Conservation (phyloP, 2,888 invertebrate species). For the Ecdyonurus torrentis region DNA sequence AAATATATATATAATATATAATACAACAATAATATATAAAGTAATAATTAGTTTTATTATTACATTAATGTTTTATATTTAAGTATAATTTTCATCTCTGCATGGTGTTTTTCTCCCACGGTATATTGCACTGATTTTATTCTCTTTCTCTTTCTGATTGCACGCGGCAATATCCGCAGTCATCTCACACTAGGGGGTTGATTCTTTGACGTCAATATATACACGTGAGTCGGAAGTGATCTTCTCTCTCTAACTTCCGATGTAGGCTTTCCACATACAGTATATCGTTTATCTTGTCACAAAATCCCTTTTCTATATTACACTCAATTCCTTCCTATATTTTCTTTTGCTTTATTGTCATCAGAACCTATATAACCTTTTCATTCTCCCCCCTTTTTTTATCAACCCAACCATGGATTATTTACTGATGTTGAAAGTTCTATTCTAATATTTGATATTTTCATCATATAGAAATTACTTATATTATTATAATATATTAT, state of each 20-base stretch:
- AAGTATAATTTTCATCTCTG: background rate
- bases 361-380: background rate
- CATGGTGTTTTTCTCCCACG: background rate
- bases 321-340: background rate
- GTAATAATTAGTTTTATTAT: background rate
- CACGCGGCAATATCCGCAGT: background rate
- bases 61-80: background rate
- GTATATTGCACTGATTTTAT: background rate
- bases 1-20: too few relatives aligned
- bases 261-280: background rate
- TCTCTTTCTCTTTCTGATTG: background rate
- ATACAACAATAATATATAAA: background rate
- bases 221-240: background rate
- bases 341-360: background rate
- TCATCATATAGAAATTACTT: too few relatives aligned
- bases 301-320: background rate
- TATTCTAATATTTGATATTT: too few relatives aligned
- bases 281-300: background rate
- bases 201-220: background rate
- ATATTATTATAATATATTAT: too few relatives aligned
- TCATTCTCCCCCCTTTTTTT: too few relatives aligned
- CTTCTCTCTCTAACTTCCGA: background rate
- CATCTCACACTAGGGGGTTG: background rate
- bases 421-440: too few relatives aligned
- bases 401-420: too few relatives aligned